Base-by-base conservation (phyloP, 2,888 invertebrate genomes). In the Papilio protenor region DNA sequence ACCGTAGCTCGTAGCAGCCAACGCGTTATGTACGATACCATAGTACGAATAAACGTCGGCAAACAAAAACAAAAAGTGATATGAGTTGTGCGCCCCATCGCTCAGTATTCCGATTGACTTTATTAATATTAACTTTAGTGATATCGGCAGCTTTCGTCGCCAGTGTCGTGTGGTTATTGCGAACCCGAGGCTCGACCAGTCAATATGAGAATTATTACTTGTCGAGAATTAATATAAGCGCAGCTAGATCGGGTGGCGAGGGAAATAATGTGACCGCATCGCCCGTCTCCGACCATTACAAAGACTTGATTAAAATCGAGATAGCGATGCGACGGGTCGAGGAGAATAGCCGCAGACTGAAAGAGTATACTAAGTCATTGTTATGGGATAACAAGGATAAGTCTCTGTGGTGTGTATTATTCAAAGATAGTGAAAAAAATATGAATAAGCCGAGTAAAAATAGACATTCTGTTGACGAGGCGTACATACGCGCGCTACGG, bases 121-220 rank as follows among this genome's bases (percentile, higher is more conserved):
- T 94, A 82, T 86, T 94, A 79, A 89, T 92, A 90, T 85, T 92
- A 87, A 94, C 93, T 84, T 92, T 94, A 79, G 83, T 93, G 82
- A 91, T 94, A 83, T 91, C 94, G 87, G 94, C 92, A 84, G 90
- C 92, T 79, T 94, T 94, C 82, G 84, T 94, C 74, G 93, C 91
- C 80, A 94, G 94, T 91, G 89, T 94, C 80, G 92, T 94, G 89
- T 94, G 94, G 94, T 85, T 94, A 84, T 84, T 94, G 83, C 90
- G 90, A 85, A 91, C 91, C 80, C 91, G 88, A 83, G 87, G 89
- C 85, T 89, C 89, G 74, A 84, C 89, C 80, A 87, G 90, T 86
- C 92, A 94, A 89, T 93, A 94, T 93, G 94, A 94, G 87, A 94
- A 93, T 91, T 94, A 94, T 91, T 94, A 94, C 92, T 91, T 94